Evolutionary conservation across 2,113 vertebrate genomes (phyloP), one percentile per base, ranked within the genome.

Genomic region (Leiothrix lutea): DNA sequence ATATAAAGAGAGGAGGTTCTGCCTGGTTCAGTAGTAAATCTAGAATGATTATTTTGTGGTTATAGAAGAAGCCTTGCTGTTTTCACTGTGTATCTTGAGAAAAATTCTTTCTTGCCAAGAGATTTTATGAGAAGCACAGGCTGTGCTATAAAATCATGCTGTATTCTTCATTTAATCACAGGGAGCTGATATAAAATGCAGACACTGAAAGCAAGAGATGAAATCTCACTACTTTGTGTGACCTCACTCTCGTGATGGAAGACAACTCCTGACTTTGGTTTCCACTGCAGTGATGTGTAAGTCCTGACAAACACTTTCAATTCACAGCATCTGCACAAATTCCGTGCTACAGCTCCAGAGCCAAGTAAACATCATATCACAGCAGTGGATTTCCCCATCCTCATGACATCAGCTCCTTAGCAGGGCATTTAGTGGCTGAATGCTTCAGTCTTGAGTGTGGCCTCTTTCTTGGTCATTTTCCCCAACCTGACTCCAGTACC

Each of bases 1-100:
- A 33, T 18, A 67, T 3, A 80, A 80, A 93, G 86, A 90, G 86
- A 83, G 35, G 54, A 74, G 51, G 17, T 58, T 83, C 47, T 80
- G 33, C 67, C 86, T 78, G 67, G 33, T 50, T 47, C 75, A 23
- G 67, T 69, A 62, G 60, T 86, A 29, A 44, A 66, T 64, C 71
- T 70, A 65, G 71, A 80, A 53, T 21, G 57, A 77, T 77, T 86
- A 47, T 78, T 86, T 38, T 10, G 19, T 64, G 65, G 69, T 83
- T 88, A 29, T 51, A 79, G 67, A 92, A 95, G 90, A 93, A 58
- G 5, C 64, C 47, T 44, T n/a, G 12, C 56, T 86, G 35, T 88
- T 93, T 95, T 80, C 35, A 42, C 38, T 65, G 13, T 9, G 3
- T 57, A 21, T 79, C 61, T 47, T 58, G 26, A 80, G 69, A 51